These are phyloP conservation scores for Aviceda subcristata DNA, from an alignment of 2,113 vertebrate genomes.

Conservation along the genomic window DNA sequence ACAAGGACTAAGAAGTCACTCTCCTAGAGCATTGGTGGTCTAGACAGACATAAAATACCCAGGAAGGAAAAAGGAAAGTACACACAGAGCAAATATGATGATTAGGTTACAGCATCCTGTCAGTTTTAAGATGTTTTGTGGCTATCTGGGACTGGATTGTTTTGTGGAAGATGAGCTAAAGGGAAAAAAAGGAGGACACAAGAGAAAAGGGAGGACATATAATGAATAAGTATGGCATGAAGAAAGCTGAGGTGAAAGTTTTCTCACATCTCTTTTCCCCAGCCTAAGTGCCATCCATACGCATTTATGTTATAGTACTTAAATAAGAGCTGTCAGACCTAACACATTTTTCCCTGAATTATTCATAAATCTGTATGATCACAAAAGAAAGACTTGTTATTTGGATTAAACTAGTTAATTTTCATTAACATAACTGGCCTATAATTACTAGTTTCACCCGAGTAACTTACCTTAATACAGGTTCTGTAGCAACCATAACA, in stretches of 20 bases:
- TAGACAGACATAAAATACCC: neutral
- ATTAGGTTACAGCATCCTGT: neutral
- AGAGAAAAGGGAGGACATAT: neutral
- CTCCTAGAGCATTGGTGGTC: neutral
- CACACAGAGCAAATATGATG: neutral
- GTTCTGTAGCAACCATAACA: slow-evolving; percentile 2
- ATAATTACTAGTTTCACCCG: slow-evolving; percentile 53
- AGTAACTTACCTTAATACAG: slow-evolving; percentile 18
- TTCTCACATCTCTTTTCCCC: neutral
- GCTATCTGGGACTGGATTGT: neutral
- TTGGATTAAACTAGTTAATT: slow-evolving; percentile 35
- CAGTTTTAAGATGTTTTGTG: neutral
- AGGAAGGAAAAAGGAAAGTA: neutral
- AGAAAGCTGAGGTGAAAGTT: slow-evolving; percentile 20
- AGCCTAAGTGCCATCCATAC: neutral
- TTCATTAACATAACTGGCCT: slow-evolving; percentile 49
- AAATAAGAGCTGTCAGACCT: slow-evolving; percentile 23
- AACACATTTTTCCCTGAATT: slow-evolving; percentile 23
- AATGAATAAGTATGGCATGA: neutral
- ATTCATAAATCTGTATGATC: neutral
- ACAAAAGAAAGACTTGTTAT: slow-evolving; percentile 2
- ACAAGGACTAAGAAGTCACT: neutral
- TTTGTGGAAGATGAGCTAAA: neutral
- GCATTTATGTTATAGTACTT: slow-evolving; percentile 16
- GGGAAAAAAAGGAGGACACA: neutral